phyloP scores from a whole-genome alignment of 2,113 vertebrate genomes.

The Progne subis region DNA sequence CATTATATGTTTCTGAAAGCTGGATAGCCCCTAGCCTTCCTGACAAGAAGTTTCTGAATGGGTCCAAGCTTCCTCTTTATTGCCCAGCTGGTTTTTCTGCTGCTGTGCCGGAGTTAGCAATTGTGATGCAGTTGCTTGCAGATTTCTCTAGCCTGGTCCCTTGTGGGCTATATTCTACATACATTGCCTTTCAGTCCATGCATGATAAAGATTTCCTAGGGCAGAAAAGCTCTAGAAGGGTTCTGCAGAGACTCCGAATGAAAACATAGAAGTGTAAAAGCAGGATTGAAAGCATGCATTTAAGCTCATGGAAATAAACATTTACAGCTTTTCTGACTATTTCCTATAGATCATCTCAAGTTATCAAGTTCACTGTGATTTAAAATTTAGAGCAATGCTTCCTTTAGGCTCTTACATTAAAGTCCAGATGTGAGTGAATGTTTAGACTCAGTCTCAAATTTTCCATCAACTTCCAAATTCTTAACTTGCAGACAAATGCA shows the following conservation, averaged over 20 bases:
- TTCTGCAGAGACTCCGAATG: neutral
- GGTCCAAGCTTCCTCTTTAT: neutral
- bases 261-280: constrained; percentile 25
- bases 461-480: constrained; percentile 45
- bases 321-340: constrained; percentile 76
- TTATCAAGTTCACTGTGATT: constrained; percentile 66
- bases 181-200: neutral
- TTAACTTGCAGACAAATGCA: constrained; percentile 60
- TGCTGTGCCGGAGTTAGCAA: neutral
- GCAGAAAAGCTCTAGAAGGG: constrained; percentile 21
- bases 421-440: constrained; percentile 41
- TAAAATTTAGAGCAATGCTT: constrained; percentile 61
- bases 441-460: constrained; percentile 46
- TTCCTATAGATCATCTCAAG: constrained; percentile 62
- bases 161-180: neutral
- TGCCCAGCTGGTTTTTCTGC: neutral
- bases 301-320: constrained; percentile 58
- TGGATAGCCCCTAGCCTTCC: neutral
- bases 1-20: neutral
- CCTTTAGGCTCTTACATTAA: constrained; percentile 68
- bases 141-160: neutral
- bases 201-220: neutral
- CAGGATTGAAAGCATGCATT: constrained; percentile 17
- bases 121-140: neutral
- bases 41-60: neutral